Evolutionary conservation across 2,888 invertebrate genomes (phyloP).

Genomic region (Cataglyphis rosenhaueri): DNA sequence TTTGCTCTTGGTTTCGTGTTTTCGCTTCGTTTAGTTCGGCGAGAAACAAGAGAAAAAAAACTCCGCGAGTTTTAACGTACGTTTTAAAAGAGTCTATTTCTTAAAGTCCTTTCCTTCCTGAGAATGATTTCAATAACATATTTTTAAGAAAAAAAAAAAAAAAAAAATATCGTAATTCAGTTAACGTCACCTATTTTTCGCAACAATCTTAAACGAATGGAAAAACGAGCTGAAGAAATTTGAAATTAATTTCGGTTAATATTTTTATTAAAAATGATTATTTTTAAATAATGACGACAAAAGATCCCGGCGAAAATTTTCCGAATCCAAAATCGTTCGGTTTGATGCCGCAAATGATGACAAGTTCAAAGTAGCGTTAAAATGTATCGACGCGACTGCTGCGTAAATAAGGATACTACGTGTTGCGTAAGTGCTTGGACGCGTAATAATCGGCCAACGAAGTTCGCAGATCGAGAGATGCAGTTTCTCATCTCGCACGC

Average conservation of each 20-base stretch:
- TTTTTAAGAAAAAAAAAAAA: neutral
- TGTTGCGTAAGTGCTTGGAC: constrained; percentile 29
- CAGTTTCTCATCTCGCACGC: constrained; percentile 25
- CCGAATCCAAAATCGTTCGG: neutral
- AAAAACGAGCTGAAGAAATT: neutral
- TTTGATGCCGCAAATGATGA: neutral
- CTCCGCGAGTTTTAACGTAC: neutral
- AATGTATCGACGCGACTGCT: neutral
- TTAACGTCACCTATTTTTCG: neutral
- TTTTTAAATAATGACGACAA: neutral
- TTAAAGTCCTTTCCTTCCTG: neutral
- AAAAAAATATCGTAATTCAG: neutral
- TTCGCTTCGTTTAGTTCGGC: constrained; percentile 63
- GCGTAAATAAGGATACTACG: constrained; percentile 7
- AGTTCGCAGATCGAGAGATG: constrained; percentile 65
- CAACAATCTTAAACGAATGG: neutral
- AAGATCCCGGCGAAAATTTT: neutral
- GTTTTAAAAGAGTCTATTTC: neutral
- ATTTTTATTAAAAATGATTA: neutral
- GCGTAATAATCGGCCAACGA: constrained; percentile 39
- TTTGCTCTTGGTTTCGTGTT: constrained; percentile 56
- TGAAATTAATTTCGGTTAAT: neutral
- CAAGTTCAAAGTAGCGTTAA: neutral
- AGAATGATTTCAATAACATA: neutral
- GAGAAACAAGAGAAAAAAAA: constrained; percentile 42